phyloP scores from a whole-genome alignment of 92 coral and sea anemone species.

The Pocillopora meandrina region DNA sequence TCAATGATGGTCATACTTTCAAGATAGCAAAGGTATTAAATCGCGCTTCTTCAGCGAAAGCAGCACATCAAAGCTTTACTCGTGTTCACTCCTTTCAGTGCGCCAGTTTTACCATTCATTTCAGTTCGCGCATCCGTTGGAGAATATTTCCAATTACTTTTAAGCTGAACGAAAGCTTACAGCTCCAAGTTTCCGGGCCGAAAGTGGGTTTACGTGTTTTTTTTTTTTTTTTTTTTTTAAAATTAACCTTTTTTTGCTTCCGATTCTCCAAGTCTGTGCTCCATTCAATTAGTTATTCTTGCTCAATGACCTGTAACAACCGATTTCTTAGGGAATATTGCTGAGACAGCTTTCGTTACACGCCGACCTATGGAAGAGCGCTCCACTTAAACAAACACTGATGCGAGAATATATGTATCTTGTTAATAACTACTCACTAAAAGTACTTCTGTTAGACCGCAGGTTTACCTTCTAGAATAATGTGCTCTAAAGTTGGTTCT shows the following conservation, averaged over 20 bases:
- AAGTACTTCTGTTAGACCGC: neutral
- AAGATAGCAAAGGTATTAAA: too few relatives aligned
- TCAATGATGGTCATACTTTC: too few relatives aligned
- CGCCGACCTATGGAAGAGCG: neutral
- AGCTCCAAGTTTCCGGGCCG: too few relatives aligned
- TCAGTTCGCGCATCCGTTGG: too few relatives aligned
- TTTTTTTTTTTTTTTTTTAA: too few relatives aligned
- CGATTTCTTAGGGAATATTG: neutral
- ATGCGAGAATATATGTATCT: conserved; percentile 3
- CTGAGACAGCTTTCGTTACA: neutral
- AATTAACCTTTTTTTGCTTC: too few relatives aligned
- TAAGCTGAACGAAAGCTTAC: too few relatives aligned
- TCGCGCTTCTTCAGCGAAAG: neutral
- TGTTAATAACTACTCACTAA: neutral
- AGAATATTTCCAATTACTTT: too few relatives aligned
- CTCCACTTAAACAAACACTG: neutral
- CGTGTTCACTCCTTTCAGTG: too few relatives aligned
- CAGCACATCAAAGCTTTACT: neutral
- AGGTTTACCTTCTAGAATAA: conserved; percentile 11
- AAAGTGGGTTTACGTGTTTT: too few relatives aligned
- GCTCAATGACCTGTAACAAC: neutral
- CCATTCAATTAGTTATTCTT: neutral
- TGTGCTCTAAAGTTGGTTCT: conserved; percentile 6
- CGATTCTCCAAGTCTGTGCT: too few relatives aligned
- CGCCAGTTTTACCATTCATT: too few relatives aligned